Percentiles rank a stretch among this genome's conserved stretches.
These are phyloP conservation scores for Drosophila bocki DNA, from an alignment of 1,140 invertebrate species.

Conservation along the genomic window DNA sequence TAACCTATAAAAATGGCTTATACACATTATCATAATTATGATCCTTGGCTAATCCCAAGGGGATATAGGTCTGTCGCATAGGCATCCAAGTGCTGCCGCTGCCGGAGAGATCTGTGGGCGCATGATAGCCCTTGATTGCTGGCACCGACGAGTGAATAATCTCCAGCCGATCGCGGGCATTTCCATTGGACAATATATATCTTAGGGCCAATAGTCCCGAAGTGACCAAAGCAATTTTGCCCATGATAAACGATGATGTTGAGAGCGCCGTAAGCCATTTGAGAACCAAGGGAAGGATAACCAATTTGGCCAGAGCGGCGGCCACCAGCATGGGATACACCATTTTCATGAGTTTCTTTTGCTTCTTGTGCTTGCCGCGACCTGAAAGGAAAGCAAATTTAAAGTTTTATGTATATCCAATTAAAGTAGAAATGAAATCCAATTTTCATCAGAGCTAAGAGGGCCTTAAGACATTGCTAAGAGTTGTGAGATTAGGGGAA, in stretches of 20 bases:
- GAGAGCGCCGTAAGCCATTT: slow-evolving; percentile 88
- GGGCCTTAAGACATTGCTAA: not conserved
- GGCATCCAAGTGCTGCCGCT: slow-evolving; percentile 67
- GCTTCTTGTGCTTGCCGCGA: slow-evolving; percentile 69
- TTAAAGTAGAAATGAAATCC: not conserved
- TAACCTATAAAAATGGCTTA: slow-evolving; percentile 70
- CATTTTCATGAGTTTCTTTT: slow-evolving; percentile 71
- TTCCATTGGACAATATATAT: slow-evolving; percentile 55
- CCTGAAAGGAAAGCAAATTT: slow-evolving; percentile 25
- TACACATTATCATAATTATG: slow-evolving; percentile 47
- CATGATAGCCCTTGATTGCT: slow-evolving; percentile 43
- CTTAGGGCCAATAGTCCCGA: slow-evolving; percentile 85
- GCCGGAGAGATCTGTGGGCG: slow-evolving; percentile 43
- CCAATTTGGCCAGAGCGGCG: slow-evolving; percentile 87
- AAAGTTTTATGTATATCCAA: not conserved
- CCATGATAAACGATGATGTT: slow-evolving; percentile 87
- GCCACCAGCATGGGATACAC: slow-evolving; percentile 87
- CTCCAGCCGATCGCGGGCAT: slow-evolving; percentile 67
- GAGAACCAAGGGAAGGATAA: slow-evolving; percentile 88
- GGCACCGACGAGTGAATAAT: slow-evolving; percentile 70
- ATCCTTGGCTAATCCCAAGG: slow-evolving; percentile 62
- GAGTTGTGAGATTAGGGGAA: not conserved
- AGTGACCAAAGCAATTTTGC: slow-evolving; percentile 86
- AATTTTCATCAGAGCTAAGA: not conserved
- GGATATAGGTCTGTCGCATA: slow-evolving; percentile 65